Conservation (phyloP, 2,797 vertebrate genomes). For the Coilia nasus region DNA sequence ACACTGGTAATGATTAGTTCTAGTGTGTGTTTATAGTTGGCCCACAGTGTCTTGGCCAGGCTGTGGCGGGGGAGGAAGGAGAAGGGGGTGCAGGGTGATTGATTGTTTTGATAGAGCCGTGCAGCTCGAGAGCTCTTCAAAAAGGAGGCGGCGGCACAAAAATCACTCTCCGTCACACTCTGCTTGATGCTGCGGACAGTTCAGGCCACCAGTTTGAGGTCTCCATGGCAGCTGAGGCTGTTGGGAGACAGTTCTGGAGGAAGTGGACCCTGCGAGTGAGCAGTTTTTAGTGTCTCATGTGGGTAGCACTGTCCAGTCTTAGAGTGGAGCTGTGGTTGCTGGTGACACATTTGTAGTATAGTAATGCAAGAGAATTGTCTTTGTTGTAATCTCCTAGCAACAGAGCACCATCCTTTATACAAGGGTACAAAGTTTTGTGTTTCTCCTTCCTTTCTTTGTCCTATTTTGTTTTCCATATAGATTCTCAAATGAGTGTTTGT, state of each 20-base stretch:
- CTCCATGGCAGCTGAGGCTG: conserved; percentile 64
- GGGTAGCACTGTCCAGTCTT: neutral
- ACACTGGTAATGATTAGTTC: conserved; percentile 33
- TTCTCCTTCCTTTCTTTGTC: neutral
- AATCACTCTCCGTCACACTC: neutral
- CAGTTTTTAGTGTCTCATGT: conserved; percentile 3
- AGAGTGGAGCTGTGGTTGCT: neutral
- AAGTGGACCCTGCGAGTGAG: conserved; percentile 63
- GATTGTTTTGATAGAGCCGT: conserved; percentile 20
- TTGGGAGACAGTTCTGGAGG: conserved; percentile 62
- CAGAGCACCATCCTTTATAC: neutral
- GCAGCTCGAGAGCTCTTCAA: neutral
- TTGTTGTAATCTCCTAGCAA: conserved; percentile 18
- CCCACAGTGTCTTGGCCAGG: neutral
- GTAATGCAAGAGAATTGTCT: neutral
- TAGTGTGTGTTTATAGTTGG: conserved; percentile 26
- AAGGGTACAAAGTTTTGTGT: neutral
- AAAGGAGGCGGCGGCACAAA: neutral
- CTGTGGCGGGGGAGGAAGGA: no score
- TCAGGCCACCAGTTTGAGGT: conserved; percentile 2
- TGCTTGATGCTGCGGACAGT: neutral
- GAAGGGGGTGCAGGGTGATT: neutral
- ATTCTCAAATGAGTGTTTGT: neutral
- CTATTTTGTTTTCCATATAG: neutral
- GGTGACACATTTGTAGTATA: neutral